Percentiles rank a stretch among this genome's conserved stretches.
These are phyloP conservation scores for Hyles lineata DNA, from an alignment of 2,888 invertebrate species.

Conservation along the genomic window DNA sequence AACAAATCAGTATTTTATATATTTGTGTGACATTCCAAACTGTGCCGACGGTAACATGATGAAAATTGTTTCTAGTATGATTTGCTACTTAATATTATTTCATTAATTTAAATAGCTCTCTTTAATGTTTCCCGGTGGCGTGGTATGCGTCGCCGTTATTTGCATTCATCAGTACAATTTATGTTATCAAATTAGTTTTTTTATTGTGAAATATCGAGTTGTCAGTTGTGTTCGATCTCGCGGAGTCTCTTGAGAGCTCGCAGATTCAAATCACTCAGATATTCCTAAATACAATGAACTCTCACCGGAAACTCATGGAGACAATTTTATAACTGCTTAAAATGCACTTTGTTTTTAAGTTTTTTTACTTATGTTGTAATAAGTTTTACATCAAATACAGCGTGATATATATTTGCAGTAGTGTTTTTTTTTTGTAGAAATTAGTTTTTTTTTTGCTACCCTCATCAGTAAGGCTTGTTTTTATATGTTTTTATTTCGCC, in stretches of 20 bases:
- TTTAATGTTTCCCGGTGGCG: slow-evolving; percentile 46
- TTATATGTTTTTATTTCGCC: slow-evolving; percentile 35
- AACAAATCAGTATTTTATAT: slow-evolving; percentile 83
- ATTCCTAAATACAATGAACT: slow-evolving; percentile 29
- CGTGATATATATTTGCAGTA: slow-evolving; percentile 72
- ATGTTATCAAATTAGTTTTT: slow-evolving; percentile 47
- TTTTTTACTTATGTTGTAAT: slow-evolving; percentile 75
- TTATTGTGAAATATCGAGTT: slow-evolving; percentile 44
- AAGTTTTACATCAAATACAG: slow-evolving; percentile 78
- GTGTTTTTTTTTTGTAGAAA: slow-evolving; percentile 64
- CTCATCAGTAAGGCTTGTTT: slow-evolving; percentile 68
- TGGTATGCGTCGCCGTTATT: background rate
- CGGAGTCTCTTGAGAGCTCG: slow-evolving; percentile 23
- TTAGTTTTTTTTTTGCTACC: slow-evolving; percentile 60
- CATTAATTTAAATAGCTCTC: slow-evolving; percentile 62
- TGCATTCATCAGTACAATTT: slow-evolving; percentile 58
- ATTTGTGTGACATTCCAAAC: slow-evolving; percentile 84
- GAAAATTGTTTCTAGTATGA: slow-evolving; percentile 49
- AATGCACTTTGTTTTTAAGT: slow-evolving; percentile 69
- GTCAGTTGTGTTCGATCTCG: slow-evolving; percentile 36
- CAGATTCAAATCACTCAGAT: slow-evolving; percentile 11
- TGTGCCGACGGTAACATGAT: slow-evolving; percentile 60
- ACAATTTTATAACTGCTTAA: slow-evolving; percentile 55
- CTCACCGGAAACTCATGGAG: slow-evolving; percentile 22
- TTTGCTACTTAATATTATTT: slow-evolving; percentile 60